Conservation (phyloP, 2,797 vertebrate species). For the Eptatretus atami region DNA sequence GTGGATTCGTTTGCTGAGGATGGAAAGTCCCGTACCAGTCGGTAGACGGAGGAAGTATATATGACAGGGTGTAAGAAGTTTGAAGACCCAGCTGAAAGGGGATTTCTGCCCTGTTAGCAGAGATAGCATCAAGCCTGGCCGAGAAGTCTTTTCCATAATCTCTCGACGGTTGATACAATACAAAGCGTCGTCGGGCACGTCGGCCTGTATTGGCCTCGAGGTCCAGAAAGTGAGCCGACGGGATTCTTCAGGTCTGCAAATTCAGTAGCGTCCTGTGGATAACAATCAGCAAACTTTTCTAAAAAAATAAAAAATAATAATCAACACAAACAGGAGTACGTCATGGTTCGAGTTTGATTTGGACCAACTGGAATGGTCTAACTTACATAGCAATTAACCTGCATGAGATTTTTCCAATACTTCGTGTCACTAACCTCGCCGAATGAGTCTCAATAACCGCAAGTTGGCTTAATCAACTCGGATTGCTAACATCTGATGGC, state of each 20-base stretch:
- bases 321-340: not conserved
- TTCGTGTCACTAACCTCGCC: no score
- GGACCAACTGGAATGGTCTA: no score
- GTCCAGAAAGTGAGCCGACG: slow-evolving; percentile 30
- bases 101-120: slow-evolving; percentile 34
- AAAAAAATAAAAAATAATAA: slow-evolving; percentile 3
- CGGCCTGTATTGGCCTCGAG: slow-evolving; percentile 27
- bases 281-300: not conserved
- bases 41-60: slow-evolving; percentile 51
- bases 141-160: slow-evolving; percentile 61
- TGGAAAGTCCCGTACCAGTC: slow-evolving; percentile 23
- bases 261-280: slow-evolving; percentile 16
- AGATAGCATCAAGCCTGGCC: slow-evolving; percentile 45
- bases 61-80: slow-evolving; percentile 86
- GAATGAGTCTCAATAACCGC: no score
- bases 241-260: slow-evolving; percentile 69
- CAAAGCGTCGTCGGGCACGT: slow-evolving; percentile 20
- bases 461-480: no score
- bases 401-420: no score
- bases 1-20: not conserved
- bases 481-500: no score
- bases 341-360: no score
- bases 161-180: slow-evolving; percentile 53
- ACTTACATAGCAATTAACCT: no score
- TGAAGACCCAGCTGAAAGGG: slow-evolving; percentile 53